Base-by-base conservation (phyloP, 2,888 invertebrate species). In the Schrankia costaestrigalis region DNA sequence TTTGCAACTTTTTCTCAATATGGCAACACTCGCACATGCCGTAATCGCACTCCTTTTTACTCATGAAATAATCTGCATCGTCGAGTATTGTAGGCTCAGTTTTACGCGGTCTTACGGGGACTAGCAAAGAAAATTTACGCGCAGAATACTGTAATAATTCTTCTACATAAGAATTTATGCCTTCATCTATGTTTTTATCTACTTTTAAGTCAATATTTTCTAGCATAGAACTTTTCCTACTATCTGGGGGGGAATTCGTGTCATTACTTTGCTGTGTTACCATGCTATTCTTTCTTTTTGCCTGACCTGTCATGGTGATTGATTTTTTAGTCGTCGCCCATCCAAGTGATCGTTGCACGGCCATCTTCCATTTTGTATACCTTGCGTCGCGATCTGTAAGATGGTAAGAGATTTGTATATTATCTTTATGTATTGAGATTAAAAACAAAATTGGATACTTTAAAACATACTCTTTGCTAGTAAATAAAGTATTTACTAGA, bases 361-460 rank as follows among this genome's bases (percentile, higher is more conserved):
- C 98, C 92, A 95, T 95, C 82, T 97, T 97, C 98, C 98, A 98
- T 79, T 95, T 94, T 4, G 91, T 93, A 77, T 96, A 97, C 43
- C 97, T 90, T 3, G 91, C 89, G 68, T 95, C 93, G 35, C 97
- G 91, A 70, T 97, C 95, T 93, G 78, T 1, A 74, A 74, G 40
- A 41, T 29, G 11, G 9, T 34, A 11, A 9, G 14, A 21, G n/a
- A 18, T 17, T 3, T 11, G 9, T 14, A 26, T n/a, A 14, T 25
- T 22, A 1, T 22, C 3, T 2, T 10, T 17, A 17, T 4, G 17
- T 8, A n/a, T n/a, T n/a, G n/a, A n/a, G n/a, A n/a, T n/a, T n/a
- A n/a, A n/a, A n/a, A n/a, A 17, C 17, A 17, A 17, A 17, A 17
- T 17, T 4, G 17, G 3, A 17, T 17, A 17, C 17, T 5, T 7